Evolutionary conservation across 2,797 vertebrate species (phyloP), one percentile per base, ranked within the genome.

Genomic region (Capromys pilorides): DNA sequence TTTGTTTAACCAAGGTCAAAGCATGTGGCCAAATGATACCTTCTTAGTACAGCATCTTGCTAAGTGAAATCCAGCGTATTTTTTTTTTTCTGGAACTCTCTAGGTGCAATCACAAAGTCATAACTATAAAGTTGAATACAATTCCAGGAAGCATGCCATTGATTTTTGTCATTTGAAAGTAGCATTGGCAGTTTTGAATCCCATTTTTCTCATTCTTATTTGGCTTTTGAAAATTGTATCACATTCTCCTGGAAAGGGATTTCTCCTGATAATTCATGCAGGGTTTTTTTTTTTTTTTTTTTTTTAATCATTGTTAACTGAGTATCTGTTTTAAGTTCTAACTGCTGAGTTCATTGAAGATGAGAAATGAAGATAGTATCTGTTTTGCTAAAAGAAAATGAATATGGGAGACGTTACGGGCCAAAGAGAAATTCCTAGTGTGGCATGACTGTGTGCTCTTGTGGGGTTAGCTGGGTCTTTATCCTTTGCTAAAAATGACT

Each of bases 161-260:
- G 45, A 61, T 83, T 87, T 45, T 45, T 79, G 62, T n/a, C 49
- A 49, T 80, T 81, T 95, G 39, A 14, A 95, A 78, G 71, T 9
- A 87, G 26, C 31, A 11, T 59, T 75, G 28, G 28, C 10, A 61
- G 21, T 73, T 88, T 64, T 13, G 26, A 75, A 84, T 19, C 78
- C 5, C 31, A 90, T n/a, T 88, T 94, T 92, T 78, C 71, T 67
- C 89, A 91, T 54, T 92, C 75, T 28, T 85, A n/a, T 91, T 91
- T 80, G 82, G 9, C 22, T 95, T 88, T 94, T n/a, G 26, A 90
- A 69, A 39, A 61, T 49, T 91, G 1, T 78, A 83, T 39, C 28
- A 66, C 26, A 66, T 86, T 73, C 89, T 85, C 13, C 51, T 61
- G 62, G 41, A 88, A 82, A 77, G 11, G 7, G 2, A 9, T 3